Base-by-base conservation (phyloP, 2,888 invertebrate genomes). In the Zeuzera pyrina region DNA sequence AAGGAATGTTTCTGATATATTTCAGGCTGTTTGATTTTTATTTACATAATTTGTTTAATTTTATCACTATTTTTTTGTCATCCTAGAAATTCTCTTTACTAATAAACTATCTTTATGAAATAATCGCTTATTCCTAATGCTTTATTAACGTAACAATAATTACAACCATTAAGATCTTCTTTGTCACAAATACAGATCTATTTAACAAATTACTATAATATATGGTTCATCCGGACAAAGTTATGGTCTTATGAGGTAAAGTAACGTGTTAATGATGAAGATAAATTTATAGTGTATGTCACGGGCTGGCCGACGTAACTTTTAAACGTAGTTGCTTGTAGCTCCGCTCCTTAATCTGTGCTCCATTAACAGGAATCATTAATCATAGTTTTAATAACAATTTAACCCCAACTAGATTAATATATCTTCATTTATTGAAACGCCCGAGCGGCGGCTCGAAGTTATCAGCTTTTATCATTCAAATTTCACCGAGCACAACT, bases 331-430 rank as follows among this genome's bases (percentile, higher is more conserved):
- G 65, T 70, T 69, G 69, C 72, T 65, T 73, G 70, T 59, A 64
- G 69, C 57, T n/a, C 67, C 64, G 62, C 65, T 72, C 72, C 77
- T 74, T 79, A 79, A 77, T 78, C 78, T 77, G 63, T 54, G 62
- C 67, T 68, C 71, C 76, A 81, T 79, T 78, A 79, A 72, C 68
- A 60, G 45, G 45, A 49, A 62, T 57, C 74, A 83, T 83, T 81
- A 78, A 83, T 83, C 83, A 81, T 78, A 79, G 77, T 81, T 78
- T 81, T 81, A 81, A 81, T 79, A 81, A 81, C 71, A 76, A 78
- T 78, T 81, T 81, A 83, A 79, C 79, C 78, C 81, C 73, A 69
- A 72, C 70, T 70, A 61, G 74, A 78, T 79, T 77, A 78, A 83
- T 81, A 83, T 78, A 81, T 83, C 79, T 81, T 79, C 78, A 77